Base-by-base conservation (phyloP, 2,797 vertebrate genomes). In the Sebastes vulpes region DNA sequence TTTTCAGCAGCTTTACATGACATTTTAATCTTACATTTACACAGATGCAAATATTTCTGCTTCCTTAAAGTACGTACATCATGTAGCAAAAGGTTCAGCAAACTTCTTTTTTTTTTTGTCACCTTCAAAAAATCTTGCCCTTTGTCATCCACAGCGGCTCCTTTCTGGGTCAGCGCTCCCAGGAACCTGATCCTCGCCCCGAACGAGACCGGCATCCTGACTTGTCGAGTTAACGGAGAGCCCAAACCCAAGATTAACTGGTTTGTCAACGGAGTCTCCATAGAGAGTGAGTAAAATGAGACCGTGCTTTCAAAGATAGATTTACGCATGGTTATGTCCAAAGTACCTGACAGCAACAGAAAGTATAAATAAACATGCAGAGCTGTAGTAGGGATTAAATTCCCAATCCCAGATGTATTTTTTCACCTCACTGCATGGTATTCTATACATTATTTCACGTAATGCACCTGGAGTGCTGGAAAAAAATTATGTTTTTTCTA, bases 81-180 rank as follows among this genome's bases (percentile, higher is more conserved):
- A 21, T 4, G 9, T 29, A 21, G 10, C 25, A 0, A 50, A 35
- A 54, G 6, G 26, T 0, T n/a, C 4, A 48, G 35, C 35, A 38
- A 38, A 38, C 1, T 38, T 35, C 2, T 35, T 32, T 7, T 52
- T 52, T 20, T 10, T 42, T 72, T 10, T 28, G 20, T 38, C 35
- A 38, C 12, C 12, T 12, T 38, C 9, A 6, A 54, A 48, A 35
- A 68, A 54, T 56, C 12, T 74, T 3, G 3, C 20, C 64, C 23
- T 61, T 75, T 20, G 9, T 58, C 28, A 9, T 64, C 14, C 65
- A 20, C 86, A 99, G 98, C 98, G 81, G 96, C 98, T 82, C 98
- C 98, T 3, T 99, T 98, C 92, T 99, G 98, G 98, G 96, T 99
- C 91, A 97, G 96, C 48, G 95, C 96, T 60, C 98, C 98, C 69